These are phyloP conservation scores for Glyptemys insculpta DNA, from an alignment of 2,797 vertebrate genomes.

Conservation along the genomic window DNA sequence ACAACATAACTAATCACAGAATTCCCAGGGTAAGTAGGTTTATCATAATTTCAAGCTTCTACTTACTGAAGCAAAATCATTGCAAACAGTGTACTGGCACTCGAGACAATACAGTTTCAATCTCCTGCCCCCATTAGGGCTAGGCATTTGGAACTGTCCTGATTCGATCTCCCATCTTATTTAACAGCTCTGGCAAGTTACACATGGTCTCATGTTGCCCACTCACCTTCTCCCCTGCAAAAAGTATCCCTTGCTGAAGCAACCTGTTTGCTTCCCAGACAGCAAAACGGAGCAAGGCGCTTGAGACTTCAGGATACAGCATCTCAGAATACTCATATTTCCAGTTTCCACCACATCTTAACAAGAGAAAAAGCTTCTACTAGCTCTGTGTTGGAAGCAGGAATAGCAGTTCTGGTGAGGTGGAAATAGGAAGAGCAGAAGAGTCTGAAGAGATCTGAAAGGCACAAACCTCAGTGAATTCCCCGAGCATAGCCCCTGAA, in stretches of 20 bases:
- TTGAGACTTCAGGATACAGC: fast-evolving
- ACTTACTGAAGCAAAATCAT: background rate
- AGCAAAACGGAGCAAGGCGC: background rate
- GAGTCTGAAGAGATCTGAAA: background rate
- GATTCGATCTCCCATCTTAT: background rate
- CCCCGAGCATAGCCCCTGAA: fast-evolving
- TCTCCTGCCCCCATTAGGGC: background rate
- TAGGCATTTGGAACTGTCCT: background rate
- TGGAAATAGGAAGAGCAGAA: too few species aligned
- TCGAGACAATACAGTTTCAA: background rate
- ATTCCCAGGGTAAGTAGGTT: too few species aligned
- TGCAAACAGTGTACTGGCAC: background rate
- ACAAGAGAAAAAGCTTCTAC: background rate
- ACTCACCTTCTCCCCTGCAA: background rate
- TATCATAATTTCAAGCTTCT: background rate
- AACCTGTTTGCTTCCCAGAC: fast-evolving
- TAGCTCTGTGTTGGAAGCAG: background rate
- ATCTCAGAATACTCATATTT: background rate
- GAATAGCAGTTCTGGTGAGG: too few species aligned
- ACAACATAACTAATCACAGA: too few species aligned
- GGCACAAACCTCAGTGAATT: background rate
- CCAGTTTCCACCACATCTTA: fast-evolving
- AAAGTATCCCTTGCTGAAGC: background rate
- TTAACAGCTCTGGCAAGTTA: background rate
- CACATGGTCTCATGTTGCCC: background rate